Base-by-base conservation (phyloP, 2,113 vertebrate species). In the Forbesichthys papilliferus region DNA sequence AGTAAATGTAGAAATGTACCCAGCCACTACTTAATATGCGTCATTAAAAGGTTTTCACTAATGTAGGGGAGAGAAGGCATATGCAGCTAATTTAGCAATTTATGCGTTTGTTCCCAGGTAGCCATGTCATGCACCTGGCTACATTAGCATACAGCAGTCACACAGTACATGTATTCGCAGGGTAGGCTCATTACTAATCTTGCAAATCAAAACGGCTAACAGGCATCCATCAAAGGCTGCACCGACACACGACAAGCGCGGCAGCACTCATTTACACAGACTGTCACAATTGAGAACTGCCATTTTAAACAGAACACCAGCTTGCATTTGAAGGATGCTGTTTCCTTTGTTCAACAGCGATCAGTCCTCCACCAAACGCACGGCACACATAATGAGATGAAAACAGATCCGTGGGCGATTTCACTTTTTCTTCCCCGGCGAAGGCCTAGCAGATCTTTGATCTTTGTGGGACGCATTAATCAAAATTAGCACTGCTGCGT, bases 401-500 rank as follows among this genome's bases (percentile, higher is more conserved):
- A 86, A 66, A 81, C 65, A 82, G 61, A 73, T 34, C 74, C 65
- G 76, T 78, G 78, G 79, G 73, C 27, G 64, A 74, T 83, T 77
- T 79, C 67, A 60, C 16, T 66, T 71, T 71, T 61, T 66, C 10
- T 61, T 77, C 55, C 20, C 68, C 73, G 73, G 27, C 66, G 61
- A 77, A 86, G 84, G 74, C 83, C 68, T 71, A 13, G 49, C 34
- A 27, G 62, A 66, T 66, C 75, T 84, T 80, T 85, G 71, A 88
- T 86, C 73, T 69, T 34, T 5, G 20, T 65, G 61, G 57, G 67
- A 63, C 56, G 77, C 75, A 78, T 83, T 84, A 81, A 86, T 86
- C 80, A 84, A 68, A 69, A 82, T 86, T 85, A 82, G 62, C 69
- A 52, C 51, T 55, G 52, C 56, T 54, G 65, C 68, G 69, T 64